Conservation (phyloP, 37 sponge, comb jelly and placozoan genomes). For the Geodia barretti region DNA sequence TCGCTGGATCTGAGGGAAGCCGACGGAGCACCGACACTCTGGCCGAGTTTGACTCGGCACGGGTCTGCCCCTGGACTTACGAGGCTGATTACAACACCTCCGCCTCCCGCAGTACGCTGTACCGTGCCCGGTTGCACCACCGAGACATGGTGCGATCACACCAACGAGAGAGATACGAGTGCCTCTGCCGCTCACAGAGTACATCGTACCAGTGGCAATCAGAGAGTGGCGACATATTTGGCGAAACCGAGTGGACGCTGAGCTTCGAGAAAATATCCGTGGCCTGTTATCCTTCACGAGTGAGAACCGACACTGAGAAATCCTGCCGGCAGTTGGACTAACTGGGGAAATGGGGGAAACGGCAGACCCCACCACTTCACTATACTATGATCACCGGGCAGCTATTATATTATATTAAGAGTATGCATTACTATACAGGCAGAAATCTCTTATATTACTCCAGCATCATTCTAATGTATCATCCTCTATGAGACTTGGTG, state of each 20-base stretch:
- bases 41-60: background rate
- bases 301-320: background rate
- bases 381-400: too few relatives aligned
- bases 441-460: too few relatives aligned
- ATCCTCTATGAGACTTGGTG: too few relatives aligned
- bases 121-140: background rate
- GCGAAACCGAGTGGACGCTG: background rate
- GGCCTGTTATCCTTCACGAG: background rate
- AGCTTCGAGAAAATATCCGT: background rate
- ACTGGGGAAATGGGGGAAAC: too few relatives aligned
- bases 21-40: background rate
- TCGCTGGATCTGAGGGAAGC: background rate
- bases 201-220: background rate
- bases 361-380: too few relatives aligned
- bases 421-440: too few relatives aligned
- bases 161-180: background rate
- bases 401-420: too few relatives aligned
- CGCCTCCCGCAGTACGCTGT: slow-evolving; percentile 26
- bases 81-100: slow-evolving; percentile 54
- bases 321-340: too few relatives aligned
- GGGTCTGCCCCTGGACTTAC: slow-evolving; percentile 25
- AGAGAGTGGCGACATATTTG: background rate
- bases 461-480: too few relatives aligned
- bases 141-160: background rate
- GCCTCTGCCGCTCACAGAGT: background rate